Conservation (phyloP, 1,140 invertebrate genomes). For the Drosophila tani region DNA sequence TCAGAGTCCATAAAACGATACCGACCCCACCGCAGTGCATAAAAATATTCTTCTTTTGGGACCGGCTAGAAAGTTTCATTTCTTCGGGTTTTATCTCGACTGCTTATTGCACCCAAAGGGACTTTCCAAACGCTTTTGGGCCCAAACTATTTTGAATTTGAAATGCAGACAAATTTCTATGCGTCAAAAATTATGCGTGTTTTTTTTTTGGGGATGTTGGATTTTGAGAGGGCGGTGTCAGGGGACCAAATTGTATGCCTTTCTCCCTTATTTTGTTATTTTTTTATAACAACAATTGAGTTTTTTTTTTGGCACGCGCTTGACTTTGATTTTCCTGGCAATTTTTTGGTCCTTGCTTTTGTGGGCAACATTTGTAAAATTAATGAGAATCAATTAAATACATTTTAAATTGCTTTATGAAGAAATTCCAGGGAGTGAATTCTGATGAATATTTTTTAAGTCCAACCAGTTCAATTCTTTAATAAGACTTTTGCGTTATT, state of each 20-base stretch:
- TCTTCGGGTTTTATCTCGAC: constrained; percentile 23
- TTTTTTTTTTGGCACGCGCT: constrained; percentile 25
- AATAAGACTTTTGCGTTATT: background rate
- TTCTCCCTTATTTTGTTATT: background rate
- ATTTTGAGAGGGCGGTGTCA: constrained; percentile 13
- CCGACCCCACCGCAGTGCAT: constrained; percentile 52
- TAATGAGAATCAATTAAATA: background rate
- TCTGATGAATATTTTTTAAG: background rate
- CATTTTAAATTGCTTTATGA: background rate
- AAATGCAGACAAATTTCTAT: constrained; percentile 73
- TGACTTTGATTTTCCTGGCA: constrained; percentile 25
- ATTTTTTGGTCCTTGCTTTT: background rate
- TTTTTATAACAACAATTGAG: background rate
- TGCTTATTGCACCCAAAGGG: constrained; percentile 67
- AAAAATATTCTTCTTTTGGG: constrained; percentile 60
- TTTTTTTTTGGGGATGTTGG: constrained; percentile 44
- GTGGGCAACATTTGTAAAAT: background rate
- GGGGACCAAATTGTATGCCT: constrained; percentile 10
- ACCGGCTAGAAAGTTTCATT: constrained; percentile 44
- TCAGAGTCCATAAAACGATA: constrained; percentile 60
- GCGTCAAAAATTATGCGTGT: constrained; percentile 63
- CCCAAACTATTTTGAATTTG: constrained; percentile 62
- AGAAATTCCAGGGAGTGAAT: background rate
- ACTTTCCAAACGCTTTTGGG: constrained; percentile 29
- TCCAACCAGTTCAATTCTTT: background rate